phyloP scores from a whole-genome alignment of 2,113 vertebrate species.

The Anarrhichthys ocellatus region DNA sequence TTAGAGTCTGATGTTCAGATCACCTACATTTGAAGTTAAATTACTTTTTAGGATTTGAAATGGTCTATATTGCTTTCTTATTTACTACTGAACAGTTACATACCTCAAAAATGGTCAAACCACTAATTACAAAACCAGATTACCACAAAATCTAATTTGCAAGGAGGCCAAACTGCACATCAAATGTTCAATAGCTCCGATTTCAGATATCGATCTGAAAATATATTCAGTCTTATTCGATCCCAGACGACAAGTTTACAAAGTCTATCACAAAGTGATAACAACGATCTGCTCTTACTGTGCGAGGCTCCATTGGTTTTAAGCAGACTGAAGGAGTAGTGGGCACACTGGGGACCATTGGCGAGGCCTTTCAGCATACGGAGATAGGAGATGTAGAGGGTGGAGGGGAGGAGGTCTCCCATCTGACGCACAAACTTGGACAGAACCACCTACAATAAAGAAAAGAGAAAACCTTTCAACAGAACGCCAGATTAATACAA shows the following conservation, averaged over 20 bases:
- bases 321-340: slow-evolving; percentile 98
- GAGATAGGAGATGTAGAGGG: slow-evolving; percentile 95
- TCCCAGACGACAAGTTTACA: not conserved
- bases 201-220: not conserved
- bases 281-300: slow-evolving; percentile 81
- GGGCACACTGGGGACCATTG: slow-evolving; percentile 93
- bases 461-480: not conserved
- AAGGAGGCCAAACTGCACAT: not conserved
- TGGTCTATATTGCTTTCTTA: not conserved
- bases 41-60: not conserved
- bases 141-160: not conserved
- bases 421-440: slow-evolving; percentile 99
- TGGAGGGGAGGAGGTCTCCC: slow-evolving; percentile 95
- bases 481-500: not conserved
- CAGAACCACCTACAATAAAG: slow-evolving; percentile 90
- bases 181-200: not conserved
- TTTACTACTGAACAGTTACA: not conserved
- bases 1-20: not conserved
- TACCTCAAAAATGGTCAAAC: not conserved
- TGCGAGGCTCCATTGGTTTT: slow-evolving; percentile 95
- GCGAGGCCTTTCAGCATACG: slow-evolving; percentile 95
- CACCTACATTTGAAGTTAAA: not conserved
- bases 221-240: not conserved
- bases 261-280: not conserved
- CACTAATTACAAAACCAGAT: not conserved